Base-by-base conservation (phyloP, 1,140 invertebrate species). In the Hestina assimilis region DNA sequence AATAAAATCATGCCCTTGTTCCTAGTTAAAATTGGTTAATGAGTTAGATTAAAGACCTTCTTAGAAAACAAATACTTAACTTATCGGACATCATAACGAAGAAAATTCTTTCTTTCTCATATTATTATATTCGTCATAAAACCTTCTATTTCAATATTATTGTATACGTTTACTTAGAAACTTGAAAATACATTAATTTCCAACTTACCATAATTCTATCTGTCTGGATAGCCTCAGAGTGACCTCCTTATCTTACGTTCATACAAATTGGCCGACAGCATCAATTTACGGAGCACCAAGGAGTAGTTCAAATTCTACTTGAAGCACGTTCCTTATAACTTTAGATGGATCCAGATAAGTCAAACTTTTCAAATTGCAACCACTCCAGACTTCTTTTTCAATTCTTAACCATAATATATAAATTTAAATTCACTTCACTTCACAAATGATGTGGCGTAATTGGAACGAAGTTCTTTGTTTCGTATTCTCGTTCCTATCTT, bases 251-350 rank as follows among this genome's bases (percentile, higher is more conserved):
- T 45, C 45, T 54, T 19, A 24, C 17, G 51, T 45, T 54, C 28
- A 26, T 20, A 35, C 50, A 26, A 45, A 63, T 51, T 46, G 51
- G 21, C 55, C 35, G 48, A 38, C 19, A 38, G 61, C 57, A 56
- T 17, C 55, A 40, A 48, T 55, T 55, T 51, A 33, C 24, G 14
- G 28, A 17, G 31, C 51, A 40, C 28, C 35, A 9, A 11, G 31
- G 12, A 48, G 12, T 42, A 41, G 59, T 54, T 56, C 59, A 62
- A 56, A 60, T 48, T 43, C 51, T 33, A 61, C 21, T 23, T 19
- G 26, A 41, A 59, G 57, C 62, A 64, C 62, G 62, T 64, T 41
- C 21, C 38, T 35, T 63, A 45, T 52, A 64, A 64, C 47, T 56
- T 63, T 21, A 14, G 14, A 47, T 31, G 33, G 40, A 33, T 19